A percentile compares a stretch with the other conserved stretches of the same genome.
These are phyloP conservation scores for Saccostrea glomerata DNA, from an alignment of 1,140 invertebrate species.

Conservation along the genomic window DNA sequence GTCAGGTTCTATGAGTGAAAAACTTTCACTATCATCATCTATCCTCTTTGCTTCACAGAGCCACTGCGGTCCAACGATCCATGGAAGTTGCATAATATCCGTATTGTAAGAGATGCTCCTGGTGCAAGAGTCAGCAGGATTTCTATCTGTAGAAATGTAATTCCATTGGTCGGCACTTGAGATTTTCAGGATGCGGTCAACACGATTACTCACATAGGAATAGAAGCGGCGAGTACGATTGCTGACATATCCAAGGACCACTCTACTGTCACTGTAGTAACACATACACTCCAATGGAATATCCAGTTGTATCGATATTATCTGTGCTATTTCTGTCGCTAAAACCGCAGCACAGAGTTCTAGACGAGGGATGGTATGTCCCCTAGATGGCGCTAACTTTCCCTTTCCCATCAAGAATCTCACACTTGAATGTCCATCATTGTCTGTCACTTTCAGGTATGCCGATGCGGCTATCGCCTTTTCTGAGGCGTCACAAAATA, in stretches of 20 bases:
- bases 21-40: neutral
- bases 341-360: slow-evolving; percentile 55
- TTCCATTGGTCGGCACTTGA: slow-evolving; percentile 32
- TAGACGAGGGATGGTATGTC: slow-evolving; percentile 50
- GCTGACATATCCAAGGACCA: slow-evolving; percentile 44
- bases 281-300: neutral
- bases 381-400: slow-evolving; percentile 43
- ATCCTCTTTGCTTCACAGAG: neutral
- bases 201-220: slow-evolving; percentile 50
- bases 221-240: slow-evolving; percentile 34
- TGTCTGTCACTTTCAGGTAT: slow-evolving; percentile 59
- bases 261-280: slow-evolving; percentile 43
- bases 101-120: neutral
- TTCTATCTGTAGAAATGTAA: slow-evolving; percentile 7
- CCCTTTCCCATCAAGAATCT: slow-evolving; percentile 47
- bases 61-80: slow-evolving; percentile 4
- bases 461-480: slow-evolving; percentile 63
- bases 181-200: slow-evolving; percentile 25
- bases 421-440: slow-evolving; percentile 5
- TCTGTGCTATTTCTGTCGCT: slow-evolving; percentile 44
- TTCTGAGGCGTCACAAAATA: slow-evolving; percentile 69
- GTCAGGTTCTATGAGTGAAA: neutral
- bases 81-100: neutral
- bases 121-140: slow-evolving; percentile 41
- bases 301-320: slow-evolving; percentile 36